A percentile compares a stretch with the other conserved stretches of the same genome.
phyloP scores from a whole-genome alignment of 2,888 invertebrate genomes.

The Lissocephala sabroskyi region DNA sequence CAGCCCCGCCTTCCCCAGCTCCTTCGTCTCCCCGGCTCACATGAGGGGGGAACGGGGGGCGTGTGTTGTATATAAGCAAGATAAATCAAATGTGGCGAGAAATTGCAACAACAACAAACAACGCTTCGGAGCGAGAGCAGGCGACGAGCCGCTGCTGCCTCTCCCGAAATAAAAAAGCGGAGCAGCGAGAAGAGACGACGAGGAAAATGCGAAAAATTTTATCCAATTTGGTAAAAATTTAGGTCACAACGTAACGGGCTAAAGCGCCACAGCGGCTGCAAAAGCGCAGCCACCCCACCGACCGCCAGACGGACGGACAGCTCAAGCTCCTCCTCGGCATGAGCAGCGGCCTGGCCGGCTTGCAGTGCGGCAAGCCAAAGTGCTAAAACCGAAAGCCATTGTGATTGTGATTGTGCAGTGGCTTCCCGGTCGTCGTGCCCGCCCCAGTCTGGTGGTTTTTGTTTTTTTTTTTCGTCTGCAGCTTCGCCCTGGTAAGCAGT shows the following conservation, averaged over 20 bases:
- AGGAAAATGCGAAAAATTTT: conserved; percentile 68
- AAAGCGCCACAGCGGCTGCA: conserved; percentile 37
- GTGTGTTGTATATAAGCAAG: conserved; percentile 53
- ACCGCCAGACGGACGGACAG: no score
- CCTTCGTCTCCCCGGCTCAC: no score
- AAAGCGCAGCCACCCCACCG: conserved; percentile 47
- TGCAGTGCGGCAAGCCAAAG: conserved; percentile 31
- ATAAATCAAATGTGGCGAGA: conserved; percentile 68
- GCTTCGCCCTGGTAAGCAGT: neutral
- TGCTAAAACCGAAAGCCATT: conserved; percentile 39
- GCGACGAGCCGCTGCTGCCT: conserved; percentile 8
- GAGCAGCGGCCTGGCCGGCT: conserved; percentile 37
- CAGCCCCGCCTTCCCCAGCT: neutral
- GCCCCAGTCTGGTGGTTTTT: neutral
- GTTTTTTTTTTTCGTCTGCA: neutral
- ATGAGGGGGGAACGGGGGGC: conserved; percentile 16
- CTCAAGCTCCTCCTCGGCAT: no score
- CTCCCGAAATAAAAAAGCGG: neutral
- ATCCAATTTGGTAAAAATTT: conserved; percentile 70
- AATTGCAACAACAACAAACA: conserved; percentile 54
- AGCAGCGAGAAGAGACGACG: conserved; percentile 14
- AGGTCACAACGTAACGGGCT: conserved; percentile 49
- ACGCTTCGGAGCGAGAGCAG: conserved; percentile 14
- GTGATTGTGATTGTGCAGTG: conserved; percentile 14
- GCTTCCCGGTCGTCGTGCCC: neutral